Evolutionary conservation across 2,888 invertebrate species (phyloP).

Genomic region (Diogma glabrata): DNA sequence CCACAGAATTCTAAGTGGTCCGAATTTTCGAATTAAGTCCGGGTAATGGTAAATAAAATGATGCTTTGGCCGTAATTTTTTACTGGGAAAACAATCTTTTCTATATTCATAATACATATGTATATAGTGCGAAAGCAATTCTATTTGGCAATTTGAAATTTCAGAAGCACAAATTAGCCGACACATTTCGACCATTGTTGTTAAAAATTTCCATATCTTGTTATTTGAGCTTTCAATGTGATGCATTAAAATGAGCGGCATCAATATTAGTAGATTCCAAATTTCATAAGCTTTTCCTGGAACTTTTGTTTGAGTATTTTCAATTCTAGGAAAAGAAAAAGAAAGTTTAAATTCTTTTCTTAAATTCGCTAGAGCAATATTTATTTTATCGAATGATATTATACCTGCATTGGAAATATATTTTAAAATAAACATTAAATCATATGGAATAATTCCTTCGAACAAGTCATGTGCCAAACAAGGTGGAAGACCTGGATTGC

Average conservation of each 20-base stretch:
- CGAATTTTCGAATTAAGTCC: background rate
- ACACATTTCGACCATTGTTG: conserved; percentile 2
- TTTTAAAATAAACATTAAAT: background rate
- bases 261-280: background rate
- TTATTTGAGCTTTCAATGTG: background rate
- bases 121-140: background rate
- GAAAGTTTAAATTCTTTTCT: background rate
- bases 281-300: conserved; percentile 10
- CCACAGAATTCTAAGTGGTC: background rate
- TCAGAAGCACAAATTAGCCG: conserved; percentile 1
- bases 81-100: background rate
- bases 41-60: background rate
- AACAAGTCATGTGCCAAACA: background rate
- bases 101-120: background rate
- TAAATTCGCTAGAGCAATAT: background rate
- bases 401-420: background rate
- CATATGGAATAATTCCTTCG: background rate
- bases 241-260: background rate
- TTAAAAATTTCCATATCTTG: background rate
- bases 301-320: background rate
- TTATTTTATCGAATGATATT: background rate
- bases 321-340: conserved; percentile 2
- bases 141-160: background rate
- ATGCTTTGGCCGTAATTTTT: background rate
- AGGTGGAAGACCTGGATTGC: conserved; percentile 1